phyloP scores from a whole-genome alignment of 2,888 invertebrate genomes.

The Cephus pulcher region DNA sequence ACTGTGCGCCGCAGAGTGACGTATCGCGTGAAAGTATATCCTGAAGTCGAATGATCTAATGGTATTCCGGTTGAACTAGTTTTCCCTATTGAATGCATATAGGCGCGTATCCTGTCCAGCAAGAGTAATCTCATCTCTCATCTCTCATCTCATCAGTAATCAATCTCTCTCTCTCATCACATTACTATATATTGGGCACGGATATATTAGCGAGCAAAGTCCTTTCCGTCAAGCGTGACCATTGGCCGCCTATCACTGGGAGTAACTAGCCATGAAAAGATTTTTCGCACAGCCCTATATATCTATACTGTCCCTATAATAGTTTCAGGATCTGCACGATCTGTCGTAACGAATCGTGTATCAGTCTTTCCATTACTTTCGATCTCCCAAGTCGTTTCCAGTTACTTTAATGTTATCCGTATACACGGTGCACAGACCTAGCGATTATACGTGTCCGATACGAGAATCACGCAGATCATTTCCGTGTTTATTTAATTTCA shows the following conservation, averaged over 20 bases:
- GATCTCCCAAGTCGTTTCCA: background rate
- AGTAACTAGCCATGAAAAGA: constrained; percentile 1
- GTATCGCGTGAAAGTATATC: constrained; percentile 6
- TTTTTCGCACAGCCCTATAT: constrained; percentile 30
- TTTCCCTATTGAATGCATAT: background rate
- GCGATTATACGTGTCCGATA: background rate
- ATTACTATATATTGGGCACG: background rate
- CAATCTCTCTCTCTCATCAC: no score
- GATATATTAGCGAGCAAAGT: background rate
- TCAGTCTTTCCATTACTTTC: background rate
- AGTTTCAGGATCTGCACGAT: constrained; percentile 41
- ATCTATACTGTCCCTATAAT: background rate
- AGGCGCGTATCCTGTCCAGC: background rate
- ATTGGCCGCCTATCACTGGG: constrained; percentile 55
- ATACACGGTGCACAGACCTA: no score
- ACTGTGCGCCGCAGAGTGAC: constrained; percentile 7
- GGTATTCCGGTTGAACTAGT: background rate
- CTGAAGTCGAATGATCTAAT: background rate
- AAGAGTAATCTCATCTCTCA: background rate
- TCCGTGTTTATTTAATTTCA: no score
- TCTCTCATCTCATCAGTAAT: no score
- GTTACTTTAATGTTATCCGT: background rate
- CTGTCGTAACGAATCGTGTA: constrained; percentile 43
- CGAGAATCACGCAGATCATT: no score
- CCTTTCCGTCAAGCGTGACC: constrained; percentile 55